phyloP scores from a whole-genome alignment of 2,797 vertebrate genomes.

The Chloroceryle amazona region DNA sequence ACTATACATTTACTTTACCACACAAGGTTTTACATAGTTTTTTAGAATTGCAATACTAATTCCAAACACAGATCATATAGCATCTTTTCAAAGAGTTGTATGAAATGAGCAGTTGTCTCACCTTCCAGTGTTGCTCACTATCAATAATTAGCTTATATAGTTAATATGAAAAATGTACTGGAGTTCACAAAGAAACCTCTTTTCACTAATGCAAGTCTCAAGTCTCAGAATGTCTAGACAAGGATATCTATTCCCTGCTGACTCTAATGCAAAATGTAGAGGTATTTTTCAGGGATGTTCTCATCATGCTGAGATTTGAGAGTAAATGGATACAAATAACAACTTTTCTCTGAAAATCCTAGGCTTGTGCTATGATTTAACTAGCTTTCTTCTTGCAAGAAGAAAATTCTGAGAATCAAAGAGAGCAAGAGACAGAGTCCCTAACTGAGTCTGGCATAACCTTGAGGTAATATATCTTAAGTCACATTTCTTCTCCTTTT shows the following conservation, averaged over 20 bases:
- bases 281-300: background rate
- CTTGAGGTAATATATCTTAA: background rate
- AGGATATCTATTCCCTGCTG: background rate
- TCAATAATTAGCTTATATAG: background rate
- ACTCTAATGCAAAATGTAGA: background rate
- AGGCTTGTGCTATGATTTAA: background rate
- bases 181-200: background rate
- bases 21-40: background rate
- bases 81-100: background rate
- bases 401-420: background rate
- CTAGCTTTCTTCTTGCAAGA: background rate
- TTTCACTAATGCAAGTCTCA: background rate
- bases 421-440: background rate
- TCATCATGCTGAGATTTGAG: background rate
- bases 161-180: background rate
- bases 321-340: background rate
- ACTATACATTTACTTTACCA: background rate
- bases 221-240: background rate
- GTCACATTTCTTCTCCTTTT: background rate
- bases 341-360: background rate
- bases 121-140: background rate
- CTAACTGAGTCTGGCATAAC: background rate
- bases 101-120: background rate
- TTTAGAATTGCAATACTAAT: background rate
- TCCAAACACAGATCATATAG: background rate